Evolutionary conservation across 2,113 vertebrate species (phyloP).

Genomic region (Osmerus mordax): DNA sequence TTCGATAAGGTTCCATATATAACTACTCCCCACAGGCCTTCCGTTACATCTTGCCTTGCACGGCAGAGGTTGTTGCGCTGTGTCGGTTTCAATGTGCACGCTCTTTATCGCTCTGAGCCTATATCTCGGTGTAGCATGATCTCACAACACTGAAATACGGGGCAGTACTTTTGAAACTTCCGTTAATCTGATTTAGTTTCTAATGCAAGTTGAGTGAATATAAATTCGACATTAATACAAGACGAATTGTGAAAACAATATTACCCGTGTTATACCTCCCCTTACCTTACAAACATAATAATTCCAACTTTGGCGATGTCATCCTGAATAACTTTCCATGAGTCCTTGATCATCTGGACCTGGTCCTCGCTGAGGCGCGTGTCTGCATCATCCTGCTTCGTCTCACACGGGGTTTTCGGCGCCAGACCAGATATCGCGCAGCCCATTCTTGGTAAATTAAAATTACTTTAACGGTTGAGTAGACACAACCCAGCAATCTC

Average conservation of each 20-base stretch:
- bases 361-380: slow-evolving; percentile 57
- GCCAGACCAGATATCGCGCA: slow-evolving; percentile 72
- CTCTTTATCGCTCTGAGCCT: no score
- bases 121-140: no score
- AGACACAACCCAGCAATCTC: neutral
- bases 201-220: no score
- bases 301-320: slow-evolving; percentile 79
- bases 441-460: slow-evolving; percentile 64
- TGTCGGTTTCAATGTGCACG: no score
- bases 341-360: slow-evolving; percentile 72
- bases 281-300: slow-evolving; percentile 79
- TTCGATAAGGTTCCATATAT: no score
- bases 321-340: slow-evolving; percentile 78
- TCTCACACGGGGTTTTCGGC: slow-evolving; percentile 51
- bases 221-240: no score
- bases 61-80: no score
- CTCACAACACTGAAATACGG: no score
- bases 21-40: no score
- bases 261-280: neutral
- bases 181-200: no score
- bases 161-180: no score
- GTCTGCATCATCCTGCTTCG: slow-evolving; percentile 36
- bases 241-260: neutral
- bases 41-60: no score
- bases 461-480: neutral